phyloP scores from a whole-genome alignment of 2,797 vertebrate genomes.

The Artibeus lituratus region DNA sequence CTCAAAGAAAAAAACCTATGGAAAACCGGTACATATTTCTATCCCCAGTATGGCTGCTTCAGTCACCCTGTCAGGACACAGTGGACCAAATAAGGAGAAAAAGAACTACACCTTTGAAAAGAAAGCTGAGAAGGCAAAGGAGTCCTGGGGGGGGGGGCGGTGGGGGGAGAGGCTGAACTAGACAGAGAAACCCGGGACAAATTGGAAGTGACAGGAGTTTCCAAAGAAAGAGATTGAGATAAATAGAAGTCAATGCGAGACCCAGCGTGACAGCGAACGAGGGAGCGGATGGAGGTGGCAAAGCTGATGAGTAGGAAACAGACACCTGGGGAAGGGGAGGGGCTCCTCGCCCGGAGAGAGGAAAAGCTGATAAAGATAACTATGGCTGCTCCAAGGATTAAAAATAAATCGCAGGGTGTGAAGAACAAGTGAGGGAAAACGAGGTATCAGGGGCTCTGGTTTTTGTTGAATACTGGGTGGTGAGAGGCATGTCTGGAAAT shows the following conservation, averaged over 20 bases:
- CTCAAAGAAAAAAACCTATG: neutral
- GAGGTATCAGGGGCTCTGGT: conserved; percentile 56
- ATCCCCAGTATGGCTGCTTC: neutral
- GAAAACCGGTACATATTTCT: neutral
- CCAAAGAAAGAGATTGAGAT: neutral
- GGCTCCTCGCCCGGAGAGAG: conserved; percentile 10
- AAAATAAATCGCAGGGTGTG: conserved; percentile 40
- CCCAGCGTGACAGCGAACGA: neutral
- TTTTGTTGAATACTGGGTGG: conserved; percentile 57
- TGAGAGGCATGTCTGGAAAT: conserved; percentile 69
- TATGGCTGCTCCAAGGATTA: conserved; percentile 49
- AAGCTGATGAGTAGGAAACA: conserved; percentile 32
- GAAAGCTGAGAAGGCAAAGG: neutral
- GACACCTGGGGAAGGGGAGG: neutral
- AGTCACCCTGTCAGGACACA: neutral
- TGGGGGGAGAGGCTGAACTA: neutral
- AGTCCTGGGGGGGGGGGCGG: too few relatives aligned
- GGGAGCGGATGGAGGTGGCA: conserved; percentile 20
- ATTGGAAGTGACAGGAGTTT: neutral
- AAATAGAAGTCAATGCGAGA: neutral
- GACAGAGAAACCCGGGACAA: neutral
- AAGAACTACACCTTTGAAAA: conserved; percentile 27
- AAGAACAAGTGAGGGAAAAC: conserved; percentile 60
- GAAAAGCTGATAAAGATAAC: conserved; percentile 40
- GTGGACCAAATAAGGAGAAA: neutral